A percentile compares a stretch with the other conserved stretches of the same genome.
Evolutionary conservation across 2,113 vertebrate species (phyloP).

Genomic region (Microcebus ravelobensis): DNA sequence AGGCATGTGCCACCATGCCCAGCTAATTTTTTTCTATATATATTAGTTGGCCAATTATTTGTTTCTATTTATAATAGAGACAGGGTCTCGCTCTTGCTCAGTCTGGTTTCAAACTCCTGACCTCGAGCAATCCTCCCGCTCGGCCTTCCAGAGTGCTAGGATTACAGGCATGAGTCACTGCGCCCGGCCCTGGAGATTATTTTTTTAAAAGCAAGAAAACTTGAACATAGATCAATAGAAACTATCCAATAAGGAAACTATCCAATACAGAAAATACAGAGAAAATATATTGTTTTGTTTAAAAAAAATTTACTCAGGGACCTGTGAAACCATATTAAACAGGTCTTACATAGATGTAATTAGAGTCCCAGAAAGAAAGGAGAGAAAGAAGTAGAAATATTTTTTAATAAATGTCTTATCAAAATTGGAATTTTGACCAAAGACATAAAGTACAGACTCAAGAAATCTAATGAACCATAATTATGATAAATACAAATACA

Average conservation of each 20-base stretch:
- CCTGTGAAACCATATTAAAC: not conserved
- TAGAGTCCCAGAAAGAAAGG: not conserved
- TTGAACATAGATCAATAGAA: not conserved
- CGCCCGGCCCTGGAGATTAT: not conserved
- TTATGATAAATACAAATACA: not conserved
- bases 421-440: not conserved
- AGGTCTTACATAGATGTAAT: not conserved
- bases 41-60: no score
- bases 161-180: no score
- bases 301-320: not conserved
- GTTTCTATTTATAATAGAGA: no score
- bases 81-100: no score
- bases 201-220: not conserved
- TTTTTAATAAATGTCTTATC: not conserved
- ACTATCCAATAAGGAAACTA: not conserved
- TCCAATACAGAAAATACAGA: not conserved
- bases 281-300: not conserved
- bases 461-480: not conserved
- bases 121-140: no score
- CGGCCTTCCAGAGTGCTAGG: no score
- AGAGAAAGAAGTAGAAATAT: not conserved
- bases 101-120: no score
- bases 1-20: no score
- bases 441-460: not conserved
- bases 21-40: no score